Base-by-base conservation (phyloP, 64 coral and sea anemone genomes). In the Astreopora myriophthalma region DNA sequence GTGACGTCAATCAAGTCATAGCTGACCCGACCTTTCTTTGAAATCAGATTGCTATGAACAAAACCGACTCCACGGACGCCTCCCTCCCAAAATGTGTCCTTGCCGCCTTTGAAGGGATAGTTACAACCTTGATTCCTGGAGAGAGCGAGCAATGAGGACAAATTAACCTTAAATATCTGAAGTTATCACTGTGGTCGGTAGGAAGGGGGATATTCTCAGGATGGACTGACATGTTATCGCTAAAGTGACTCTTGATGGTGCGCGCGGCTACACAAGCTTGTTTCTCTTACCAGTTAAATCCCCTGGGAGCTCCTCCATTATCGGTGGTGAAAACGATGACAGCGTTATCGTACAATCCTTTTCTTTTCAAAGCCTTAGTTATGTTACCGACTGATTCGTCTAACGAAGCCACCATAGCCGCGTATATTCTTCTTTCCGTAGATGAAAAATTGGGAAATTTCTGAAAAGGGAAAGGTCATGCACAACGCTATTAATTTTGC, bases 51-150 rank as follows among this genome's bases (percentile, higher is more conserved):
- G 38, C 97, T 99, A 39, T 99, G 92, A 8, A 99, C 90, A 82
- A 99, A 99, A 11, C 90, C 94, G 0, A 96, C 87, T 61, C 93
- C 97, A 87, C 97, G 90, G 29, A 99, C 90, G 7, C 97, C 97
- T 99, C 97, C 97, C 94, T 99, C 97, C 97, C 97, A 99, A 31
- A 99, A 90, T 2, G 97, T 95, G 70, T 96, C 94, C 84, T 99
- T 99, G 67, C 97, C 97, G 27, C 97, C 97, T 61, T 86, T 86
- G 37, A 99, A 77, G 16, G 97, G 97, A 66, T 84, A 99, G 77
- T 99, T 99, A n/a, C 90, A 99, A 5, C 97, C 97, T 86, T 89
- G 85, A 44, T 99, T 99, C 94, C 97, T 99, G 62, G 28, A 55
- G 4, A 1, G n/a, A 48, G 1, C 32, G n/a, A 19, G 28, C 24